Percentiles rank a stretch among this genome's conserved stretches.
phyloP scores from a whole-genome alignment of 2,888 invertebrate species.

The Heteropelma amictum region DNA sequence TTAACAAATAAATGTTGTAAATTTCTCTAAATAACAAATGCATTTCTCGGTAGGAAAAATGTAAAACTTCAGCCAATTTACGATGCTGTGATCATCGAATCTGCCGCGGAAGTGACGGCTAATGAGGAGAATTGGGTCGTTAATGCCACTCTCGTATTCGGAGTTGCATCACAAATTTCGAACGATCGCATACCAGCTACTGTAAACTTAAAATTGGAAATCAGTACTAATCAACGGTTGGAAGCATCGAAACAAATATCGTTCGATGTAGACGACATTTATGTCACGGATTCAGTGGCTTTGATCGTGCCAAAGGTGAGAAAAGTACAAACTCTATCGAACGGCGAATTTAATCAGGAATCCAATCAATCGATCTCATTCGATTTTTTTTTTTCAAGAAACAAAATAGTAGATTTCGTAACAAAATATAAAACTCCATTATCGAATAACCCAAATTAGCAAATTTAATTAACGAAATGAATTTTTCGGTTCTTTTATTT shows the following conservation, averaged over 20 bases:
- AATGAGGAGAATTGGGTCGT: conserved; percentile 77
- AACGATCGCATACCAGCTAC: conserved; percentile 37
- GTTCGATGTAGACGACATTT: conserved; percentile 22
- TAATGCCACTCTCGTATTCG: conserved; percentile 76
- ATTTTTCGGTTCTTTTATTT: too few relatives aligned
- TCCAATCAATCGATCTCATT: neutral
- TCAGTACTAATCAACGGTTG: conserved; percentile 34
- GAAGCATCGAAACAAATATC: conserved; percentile 28
- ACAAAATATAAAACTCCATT: too few relatives aligned
- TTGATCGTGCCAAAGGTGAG: conserved; percentile 64
- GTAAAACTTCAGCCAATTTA: conserved; percentile 77
- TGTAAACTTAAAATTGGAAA: conserved; percentile 53
- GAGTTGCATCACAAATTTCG: conserved; percentile 62
- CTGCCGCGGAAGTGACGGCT: conserved; percentile 70
- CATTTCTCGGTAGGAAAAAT: conserved; percentile 75
- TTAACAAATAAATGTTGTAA: too few relatives aligned
- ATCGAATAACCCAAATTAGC: too few relatives aligned
- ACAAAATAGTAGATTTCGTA: too few relatives aligned
- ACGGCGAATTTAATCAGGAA: neutral
- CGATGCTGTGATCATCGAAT: conserved; percentile 75
- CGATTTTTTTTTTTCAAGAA: neutral
- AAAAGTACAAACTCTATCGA: neutral
- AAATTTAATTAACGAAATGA: too few relatives aligned
- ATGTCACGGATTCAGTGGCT: conserved; percentile 44
- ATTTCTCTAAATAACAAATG: too few relatives aligned